Evolutionary conservation across 2,888 invertebrate genomes (phyloP), one percentile per base, ranked within the genome.

Genomic region (Drepanosiphum platanoidis): DNA sequence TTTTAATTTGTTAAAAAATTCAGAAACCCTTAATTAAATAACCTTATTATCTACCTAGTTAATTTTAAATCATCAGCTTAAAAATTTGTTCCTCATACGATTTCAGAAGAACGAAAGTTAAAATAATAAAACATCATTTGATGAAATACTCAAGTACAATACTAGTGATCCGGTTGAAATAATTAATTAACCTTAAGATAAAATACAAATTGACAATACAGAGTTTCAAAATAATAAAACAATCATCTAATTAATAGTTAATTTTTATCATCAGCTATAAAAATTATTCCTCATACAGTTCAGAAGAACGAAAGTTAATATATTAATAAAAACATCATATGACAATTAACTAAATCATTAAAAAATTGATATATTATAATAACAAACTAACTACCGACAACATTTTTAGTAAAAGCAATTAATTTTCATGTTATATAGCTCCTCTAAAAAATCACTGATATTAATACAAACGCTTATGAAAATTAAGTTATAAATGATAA

Each of bases 271-370:
- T 79, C 78, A 66, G 78, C 13, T n/a, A 46, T 46, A 46, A 79
- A 79, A 66, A 42, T 32, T 42, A 13, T 72, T 82, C 82, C 15
- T 83, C 83, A 83, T 46, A 72, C 8, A 7, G 46, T 18, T 83
- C 74, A 83, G 83, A 66, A 83, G 83, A 83, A 83, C 83, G 83
- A 83, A 83, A 83, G 83, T 75, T 83, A 52, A 66, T 83, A 39
- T n/a, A 66, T 64, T n/a, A 74, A 22, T 78, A 74, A 27, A n/a
- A 36, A 46, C 83, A 83, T 83, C 74, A 80, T 70, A 70, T 70
- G 70, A 80, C 58, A 68, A 46, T 34, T 22, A 52, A 42, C 30
- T 61, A 30, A 27, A 27, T 30, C 11, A 64, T 64, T 61, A 58
- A 46, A 18, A 42, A 46, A 18, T 15, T 52, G 15, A 52, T 18